Evolutionary conservation across 2,888 invertebrate genomes (phyloP), one percentile per base, ranked within the genome.

Genomic region (Epistrophella euchroma): DNA sequence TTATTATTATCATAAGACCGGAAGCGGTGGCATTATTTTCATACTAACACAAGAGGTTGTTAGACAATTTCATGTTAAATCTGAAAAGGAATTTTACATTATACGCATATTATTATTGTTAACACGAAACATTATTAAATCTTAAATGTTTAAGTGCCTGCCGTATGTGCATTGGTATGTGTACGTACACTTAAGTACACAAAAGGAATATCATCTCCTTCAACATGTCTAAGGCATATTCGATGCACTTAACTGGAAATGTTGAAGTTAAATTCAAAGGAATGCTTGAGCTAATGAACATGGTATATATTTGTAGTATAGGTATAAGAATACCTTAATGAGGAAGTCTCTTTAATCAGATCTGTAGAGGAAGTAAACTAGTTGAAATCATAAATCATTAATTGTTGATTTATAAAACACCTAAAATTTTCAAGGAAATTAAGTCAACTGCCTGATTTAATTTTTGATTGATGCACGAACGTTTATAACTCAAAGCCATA

Each of bases 21-120:
- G 74, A 66, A 43, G 75, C 13, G 6, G 15, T 28, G 13, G 22
- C 60, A 52, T 64, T 35, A 19, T 22, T 43, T 56, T 56, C 56
- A n/a, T 35, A n/a, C 32, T 5, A 56, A 17, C 17, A 15, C 32
- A 56, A 35, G 22, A 37, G 25, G 37, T 68, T 56, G 35, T 47
- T 55, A 7, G 56, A 32, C 4, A 9, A 13, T 11, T 19, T 47
- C n/a, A 2, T 58, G 28, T 66, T 55, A 40, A 66, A 66, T 66
- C 64, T 66, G 32, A 45, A 52, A 75, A 13, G 62, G 64, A 70
- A 76, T 15, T 17, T 13, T 58, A 28, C 17, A 15, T 45, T 62
- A 62, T 25, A 4, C 7, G 15, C 17, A 64, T 28, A 47, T 45
- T 15, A n/a, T 32, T 47, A 13, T 32, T 7, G 32, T 9, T 32